A percentile compares a stretch with the other conserved stretches of the same genome.
Evolutionary conservation across 1,140 invertebrate species (phyloP).

Genomic region (Cyclargus thomasi): DNA sequence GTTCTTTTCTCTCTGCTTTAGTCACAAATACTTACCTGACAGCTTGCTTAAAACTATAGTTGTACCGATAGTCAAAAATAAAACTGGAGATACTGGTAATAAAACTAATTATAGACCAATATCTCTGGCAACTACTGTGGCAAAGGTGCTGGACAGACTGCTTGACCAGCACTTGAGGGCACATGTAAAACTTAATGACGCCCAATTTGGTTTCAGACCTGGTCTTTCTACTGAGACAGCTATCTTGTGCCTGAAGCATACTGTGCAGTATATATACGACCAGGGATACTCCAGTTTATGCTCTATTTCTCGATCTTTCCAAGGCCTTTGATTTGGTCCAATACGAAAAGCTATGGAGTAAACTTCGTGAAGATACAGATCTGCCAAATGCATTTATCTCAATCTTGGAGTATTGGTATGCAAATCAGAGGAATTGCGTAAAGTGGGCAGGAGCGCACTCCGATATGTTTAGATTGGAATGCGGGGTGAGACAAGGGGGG

Average conservation of each 20-base stretch:
- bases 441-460: neutral
- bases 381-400: neutral
- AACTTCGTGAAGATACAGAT: neutral
- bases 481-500: conserved; percentile 16
- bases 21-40: conserved; percentile 20
- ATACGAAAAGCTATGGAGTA: neutral
- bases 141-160: conserved; percentile 23
- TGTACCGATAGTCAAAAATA: neutral
- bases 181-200: neutral
- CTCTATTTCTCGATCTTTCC: conserved; percentile 4
- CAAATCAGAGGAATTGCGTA: neutral
- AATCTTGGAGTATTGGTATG: neutral
- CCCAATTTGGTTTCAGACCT: neutral
- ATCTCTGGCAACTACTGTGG: conserved; percentile 16
- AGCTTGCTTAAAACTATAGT: conserved; percentile 21
- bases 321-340: conserved; percentile 10
- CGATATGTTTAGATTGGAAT: neutral
- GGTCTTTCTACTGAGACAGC: conserved; percentile 11
- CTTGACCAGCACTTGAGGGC: neutral
- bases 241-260: conserved; percentile 18
- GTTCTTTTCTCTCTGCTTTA: conserved; percentile 21
- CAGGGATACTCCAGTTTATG: neutral
- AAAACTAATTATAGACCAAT: conserved; percentile 22
- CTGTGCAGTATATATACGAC: conserved; percentile 4
- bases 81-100: too few relatives aligned